These are phyloP conservation scores for Pseudococcus jackbeardsleyi DNA, from an alignment of 2,888 invertebrate genomes.

Conservation along the genomic window DNA sequence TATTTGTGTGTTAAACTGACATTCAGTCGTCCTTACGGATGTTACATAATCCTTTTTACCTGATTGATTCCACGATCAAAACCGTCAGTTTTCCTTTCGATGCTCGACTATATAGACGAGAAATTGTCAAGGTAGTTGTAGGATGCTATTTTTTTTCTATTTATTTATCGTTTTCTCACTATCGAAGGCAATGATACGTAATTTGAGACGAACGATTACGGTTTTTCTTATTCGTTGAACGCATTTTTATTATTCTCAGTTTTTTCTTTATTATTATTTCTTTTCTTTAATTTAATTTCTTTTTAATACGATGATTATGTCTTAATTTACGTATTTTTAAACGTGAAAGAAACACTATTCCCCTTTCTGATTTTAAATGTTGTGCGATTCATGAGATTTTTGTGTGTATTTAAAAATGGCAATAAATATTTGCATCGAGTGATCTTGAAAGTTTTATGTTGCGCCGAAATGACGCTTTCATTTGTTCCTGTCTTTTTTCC, in stretches of 20 bases:
- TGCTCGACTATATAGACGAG: not conserved
- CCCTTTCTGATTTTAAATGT: constrained; percentile 21
- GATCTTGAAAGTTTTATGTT: constrained; percentile 11
- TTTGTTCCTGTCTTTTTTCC: too few species aligned
- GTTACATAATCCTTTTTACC: not conserved
- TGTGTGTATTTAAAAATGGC: constrained; percentile 38
- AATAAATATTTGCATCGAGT: constrained; percentile 52
- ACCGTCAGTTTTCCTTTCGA: not conserved
- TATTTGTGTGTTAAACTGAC: not conserved
- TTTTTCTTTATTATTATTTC: constrained; percentile 30
- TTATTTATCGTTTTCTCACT: not conserved
- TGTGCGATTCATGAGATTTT: constrained; percentile 5
- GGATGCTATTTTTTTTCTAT: not conserved
- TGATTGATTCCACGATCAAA: not conserved
- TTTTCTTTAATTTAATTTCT: not conserved
- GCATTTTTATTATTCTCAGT: constrained; percentile 45
- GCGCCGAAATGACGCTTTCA: not conserved
- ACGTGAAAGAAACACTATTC: constrained; percentile 4
- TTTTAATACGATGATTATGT: constrained; percentile 15
- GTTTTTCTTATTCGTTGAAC: not conserved
- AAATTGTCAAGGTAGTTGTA: not conserved
- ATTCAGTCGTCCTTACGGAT: not conserved
- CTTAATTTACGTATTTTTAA: constrained; percentile 32
- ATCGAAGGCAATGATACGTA: not conserved
- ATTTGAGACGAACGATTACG: not conserved